These are phyloP conservation scores for Anorthoa munda DNA, from an alignment of 2,888 invertebrate genomes.

Conservation along the genomic window DNA sequence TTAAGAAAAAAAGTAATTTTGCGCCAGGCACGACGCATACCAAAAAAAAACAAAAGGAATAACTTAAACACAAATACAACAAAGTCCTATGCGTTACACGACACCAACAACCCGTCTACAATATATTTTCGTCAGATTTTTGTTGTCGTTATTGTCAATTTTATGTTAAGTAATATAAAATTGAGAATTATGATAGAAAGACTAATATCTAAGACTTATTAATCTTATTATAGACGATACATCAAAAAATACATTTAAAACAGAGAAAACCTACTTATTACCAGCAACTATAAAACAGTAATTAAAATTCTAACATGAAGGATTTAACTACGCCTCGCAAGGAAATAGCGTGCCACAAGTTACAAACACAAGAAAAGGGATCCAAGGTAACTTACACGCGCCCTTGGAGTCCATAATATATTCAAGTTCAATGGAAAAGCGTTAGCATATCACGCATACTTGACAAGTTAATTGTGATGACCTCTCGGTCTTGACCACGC, in stretches of 20 bases:
- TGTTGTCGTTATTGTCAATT: too few species aligned
- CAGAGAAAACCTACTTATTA: background rate
- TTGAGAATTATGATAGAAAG: too few species aligned
- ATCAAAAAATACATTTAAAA: background rate
- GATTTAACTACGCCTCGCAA: conserved; percentile 25
- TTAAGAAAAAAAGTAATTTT: too few species aligned
- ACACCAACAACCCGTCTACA: too few species aligned
- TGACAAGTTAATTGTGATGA: conserved; percentile 59
- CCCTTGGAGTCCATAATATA: conserved; percentile 67
- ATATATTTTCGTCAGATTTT: too few species aligned
- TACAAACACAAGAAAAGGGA: conserved; percentile 21
- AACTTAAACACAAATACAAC: too few species aligned
- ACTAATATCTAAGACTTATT: too few species aligned
- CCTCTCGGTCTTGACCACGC: conserved; percentile 24
- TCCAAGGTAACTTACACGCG: conserved; percentile 40
- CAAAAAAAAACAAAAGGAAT: too few species aligned
- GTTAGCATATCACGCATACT: conserved; percentile 74
- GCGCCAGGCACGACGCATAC: too few species aligned
- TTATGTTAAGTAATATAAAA: too few species aligned
- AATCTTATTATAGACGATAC: too few species aligned
- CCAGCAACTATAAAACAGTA: background rate
- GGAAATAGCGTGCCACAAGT: conserved; percentile 51
- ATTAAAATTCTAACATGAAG: conserved; percentile 13
- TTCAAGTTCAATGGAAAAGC: conserved; percentile 66
- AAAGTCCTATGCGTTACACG: too few species aligned